Evolutionary conservation across 2,888 invertebrate species (phyloP), one percentile per base, ranked within the genome.

Genomic region (Clostera curtula): DNA sequence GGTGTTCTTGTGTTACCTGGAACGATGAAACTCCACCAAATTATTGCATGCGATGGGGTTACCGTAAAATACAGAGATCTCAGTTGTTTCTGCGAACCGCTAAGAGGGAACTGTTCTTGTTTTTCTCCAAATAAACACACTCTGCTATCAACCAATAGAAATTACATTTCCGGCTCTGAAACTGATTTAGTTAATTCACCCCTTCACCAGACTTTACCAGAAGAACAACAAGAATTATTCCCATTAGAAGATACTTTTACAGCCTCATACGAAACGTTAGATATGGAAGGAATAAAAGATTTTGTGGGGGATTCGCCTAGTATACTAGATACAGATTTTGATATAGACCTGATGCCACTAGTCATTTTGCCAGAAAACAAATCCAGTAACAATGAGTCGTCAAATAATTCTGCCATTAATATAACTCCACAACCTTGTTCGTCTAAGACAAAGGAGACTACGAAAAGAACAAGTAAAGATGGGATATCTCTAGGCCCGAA

Each of bases 11-110:
- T 24, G 9, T 31, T 40, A 5, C 16, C 15, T n/a, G 31, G 34
- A n/a, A 40, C 31, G 11, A 33, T 36, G 33, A 14, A 39, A 26
- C n/a, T 39, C 11, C 35, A 39, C 16, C 33, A 39, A 22, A 26
- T 33, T 6, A 24, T 33, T 24, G 15, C 31, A 29, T 19, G 11
- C 9, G 30, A 25, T 8, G 17, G 19, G 19, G 12, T 25, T 25
- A 15, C 19, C 23, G 15, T 30, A 16, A 17, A 27, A 24, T 24
- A 27, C 23, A 29, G 28, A 29, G 25, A 30, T 12, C 25, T 25
- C 1, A 25, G 25, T 25, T 30, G 25, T 30, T 31, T 31, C 16
- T 31, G 31, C 19, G 31, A 20, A 17, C 19, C 26, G 12, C 4
- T 31, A 16, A 31, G 26, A 25, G 25, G 29, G 21, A 9, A 19